Evolutionary conservation across 1,140 invertebrate species (phyloP).

Genomic region (Leguminivora glycinivorella): DNA sequence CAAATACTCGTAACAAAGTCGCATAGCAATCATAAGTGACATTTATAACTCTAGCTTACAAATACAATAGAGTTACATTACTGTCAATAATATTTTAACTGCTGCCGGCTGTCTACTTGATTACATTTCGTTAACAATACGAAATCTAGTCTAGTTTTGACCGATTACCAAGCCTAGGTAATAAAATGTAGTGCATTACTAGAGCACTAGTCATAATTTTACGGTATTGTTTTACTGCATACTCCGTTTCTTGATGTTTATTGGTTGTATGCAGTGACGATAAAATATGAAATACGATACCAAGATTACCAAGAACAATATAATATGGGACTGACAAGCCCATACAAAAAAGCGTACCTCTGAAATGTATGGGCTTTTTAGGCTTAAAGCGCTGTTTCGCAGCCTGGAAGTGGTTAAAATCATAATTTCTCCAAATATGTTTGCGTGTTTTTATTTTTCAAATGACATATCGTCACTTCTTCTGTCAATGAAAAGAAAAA

Average conservation of each 20-base stretch:
- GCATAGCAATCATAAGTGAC: no score
- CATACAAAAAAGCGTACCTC: no score
- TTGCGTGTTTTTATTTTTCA: no score
- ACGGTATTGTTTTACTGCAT: background rate
- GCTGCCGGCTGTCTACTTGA: background rate
- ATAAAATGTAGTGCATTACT: background rate
- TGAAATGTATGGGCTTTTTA: no score
- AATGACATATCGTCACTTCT: no score
- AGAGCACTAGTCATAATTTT: background rate
- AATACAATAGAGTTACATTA: background rate
- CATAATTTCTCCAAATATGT: no score
- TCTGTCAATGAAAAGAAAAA: no score
- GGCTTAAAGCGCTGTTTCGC: no score
- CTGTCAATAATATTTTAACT: background rate
- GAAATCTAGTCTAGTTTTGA: slow-evolving; percentile 14
- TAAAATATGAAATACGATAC: background rate
- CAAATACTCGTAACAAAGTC: no score
- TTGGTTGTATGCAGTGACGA: background rate
- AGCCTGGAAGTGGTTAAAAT: no score
- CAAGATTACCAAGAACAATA: no score
- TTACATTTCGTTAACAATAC: background rate
- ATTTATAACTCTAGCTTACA: background rate
- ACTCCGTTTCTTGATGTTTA: background rate
- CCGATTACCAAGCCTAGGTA: background rate
- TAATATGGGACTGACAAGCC: no score